Evolutionary conservation across 2,888 invertebrate genomes (phyloP).

Genomic region (Bhutanitis thaidina): DNA sequence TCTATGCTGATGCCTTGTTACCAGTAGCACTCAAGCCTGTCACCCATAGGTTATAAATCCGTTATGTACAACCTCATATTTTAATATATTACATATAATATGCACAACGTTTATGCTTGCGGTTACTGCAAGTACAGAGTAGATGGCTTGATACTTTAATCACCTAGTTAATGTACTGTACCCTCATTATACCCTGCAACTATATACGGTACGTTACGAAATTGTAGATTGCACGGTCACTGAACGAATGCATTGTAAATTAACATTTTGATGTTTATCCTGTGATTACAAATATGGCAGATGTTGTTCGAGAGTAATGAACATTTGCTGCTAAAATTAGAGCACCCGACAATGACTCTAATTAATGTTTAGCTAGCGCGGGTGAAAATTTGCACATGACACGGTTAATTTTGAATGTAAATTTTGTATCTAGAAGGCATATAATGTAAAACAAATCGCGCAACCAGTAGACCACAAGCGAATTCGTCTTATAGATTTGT

Average conservation of each 20-base stretch:
- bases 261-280: conserved; percentile 28
- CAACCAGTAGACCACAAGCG: no score
- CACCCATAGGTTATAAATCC: no score
- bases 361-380: conserved; percentile 25
- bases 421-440: not conserved
- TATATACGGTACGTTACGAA: conserved; percentile 33
- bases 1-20: no score
- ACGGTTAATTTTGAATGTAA: conserved; percentile 20
- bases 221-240: conserved; percentile 55
- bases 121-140: no score
- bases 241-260: conserved; percentile 54
- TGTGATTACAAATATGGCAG: conserved; percentile 43
- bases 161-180: conserved; percentile 1
- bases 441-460: no score
- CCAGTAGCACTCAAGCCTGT: no score
- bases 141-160: conserved; percentile 2
- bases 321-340: conserved; percentile 45
- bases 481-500: no score
- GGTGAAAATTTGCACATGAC: conserved; percentile 22
- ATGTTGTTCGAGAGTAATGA: conserved; percentile 34
- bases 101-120: no score
- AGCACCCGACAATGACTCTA: conserved; percentile 37
- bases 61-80: no score
- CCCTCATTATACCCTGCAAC: conserved; percentile 31
- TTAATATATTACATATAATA: no score